Conservation (phyloP, 2,888 invertebrate species). For the Pterostichus niger region DNA sequence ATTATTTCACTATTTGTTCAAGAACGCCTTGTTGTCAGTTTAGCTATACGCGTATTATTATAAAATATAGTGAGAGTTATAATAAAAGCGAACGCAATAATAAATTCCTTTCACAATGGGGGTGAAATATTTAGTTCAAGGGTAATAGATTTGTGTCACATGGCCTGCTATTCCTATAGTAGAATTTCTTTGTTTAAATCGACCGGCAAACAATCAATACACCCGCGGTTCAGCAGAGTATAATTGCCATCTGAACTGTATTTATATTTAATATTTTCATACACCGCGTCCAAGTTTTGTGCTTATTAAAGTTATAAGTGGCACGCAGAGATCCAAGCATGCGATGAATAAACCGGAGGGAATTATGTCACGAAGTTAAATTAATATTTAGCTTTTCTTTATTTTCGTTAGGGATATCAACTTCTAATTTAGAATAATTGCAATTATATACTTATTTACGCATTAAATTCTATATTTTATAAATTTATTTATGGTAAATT, state of each 20-base stretch:
- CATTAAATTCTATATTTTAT: no score
- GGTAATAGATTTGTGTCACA: constrained; percentile 36
- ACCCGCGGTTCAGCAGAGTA: constrained; percentile 6
- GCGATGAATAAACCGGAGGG: constrained; percentile 24
- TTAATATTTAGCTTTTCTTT: no score
- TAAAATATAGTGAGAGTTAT: not conserved
- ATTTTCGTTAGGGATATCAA: no score
- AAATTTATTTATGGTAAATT: no score
- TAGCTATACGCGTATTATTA: no score
- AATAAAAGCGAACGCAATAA: not conserved
- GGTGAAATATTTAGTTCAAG: constrained; percentile 42
- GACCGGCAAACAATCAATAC: constrained; percentile 20
- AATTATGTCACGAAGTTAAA: constrained; percentile 3
- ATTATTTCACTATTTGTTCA: no score
- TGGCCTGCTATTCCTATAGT: not conserved
- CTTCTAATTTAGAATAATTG: not conserved
- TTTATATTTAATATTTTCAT: constrained; percentile 48
- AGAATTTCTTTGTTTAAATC: constrained; percentile 42
- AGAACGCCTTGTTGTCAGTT: no score
- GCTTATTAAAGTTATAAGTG: constrained; percentile 30
- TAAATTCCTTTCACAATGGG: not conserved
- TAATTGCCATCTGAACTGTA: constrained; percentile 34
- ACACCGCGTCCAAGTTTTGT: not conserved
- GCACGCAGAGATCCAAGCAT: constrained; percentile 34
- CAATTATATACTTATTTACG: no score